Percentiles rank a stretch among this genome's conserved stretches.
Conservation (phyloP, 2,113 vertebrate species). For the Macquaria australasica region DNA sequence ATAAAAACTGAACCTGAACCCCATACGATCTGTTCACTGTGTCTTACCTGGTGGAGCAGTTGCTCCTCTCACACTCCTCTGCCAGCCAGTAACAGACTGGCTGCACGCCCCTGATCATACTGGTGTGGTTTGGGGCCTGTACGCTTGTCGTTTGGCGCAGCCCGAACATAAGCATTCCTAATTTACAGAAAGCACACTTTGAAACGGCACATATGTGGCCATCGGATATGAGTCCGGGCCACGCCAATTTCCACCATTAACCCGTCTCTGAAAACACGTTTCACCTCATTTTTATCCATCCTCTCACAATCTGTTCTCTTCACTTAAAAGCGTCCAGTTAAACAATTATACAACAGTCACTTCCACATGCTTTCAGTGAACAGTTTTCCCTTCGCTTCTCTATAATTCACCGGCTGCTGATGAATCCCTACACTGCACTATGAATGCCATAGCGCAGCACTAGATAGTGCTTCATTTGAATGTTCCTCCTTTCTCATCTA, state of each 20-base stretch:
- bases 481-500: constrained; percentile 71
- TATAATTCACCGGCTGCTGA: constrained; percentile 22
- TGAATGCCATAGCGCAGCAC: constrained; percentile 44
- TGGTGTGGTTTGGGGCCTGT: constrained; percentile 80
- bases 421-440: constrained; percentile 50
- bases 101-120: constrained; percentile 62
- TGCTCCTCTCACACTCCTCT: constrained; percentile 51
- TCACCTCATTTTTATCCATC: constrained; percentile 29
- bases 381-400: background rate
- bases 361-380: constrained; percentile 11
- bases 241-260: constrained; percentile 17
- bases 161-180: constrained; percentile 68
- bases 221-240: constrained; percentile 3
- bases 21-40: constrained; percentile 21
- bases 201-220: constrained; percentile 66
- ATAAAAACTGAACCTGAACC: constrained; percentile 39
- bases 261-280: constrained; percentile 24
- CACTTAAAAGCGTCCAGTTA: constrained; percentile 10
- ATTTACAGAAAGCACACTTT: constrained; percentile 68
- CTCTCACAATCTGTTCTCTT: constrained; percentile 35
- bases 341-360: background rate
- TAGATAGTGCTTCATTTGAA: constrained; percentile 73
- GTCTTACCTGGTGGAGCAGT: constrained; percentile 67
- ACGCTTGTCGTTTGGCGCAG: constrained; percentile 70
- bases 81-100: constrained; percentile 72